Conservation (phyloP, 1,140 invertebrate genomes). For the Drosophila kohkoa region DNA sequence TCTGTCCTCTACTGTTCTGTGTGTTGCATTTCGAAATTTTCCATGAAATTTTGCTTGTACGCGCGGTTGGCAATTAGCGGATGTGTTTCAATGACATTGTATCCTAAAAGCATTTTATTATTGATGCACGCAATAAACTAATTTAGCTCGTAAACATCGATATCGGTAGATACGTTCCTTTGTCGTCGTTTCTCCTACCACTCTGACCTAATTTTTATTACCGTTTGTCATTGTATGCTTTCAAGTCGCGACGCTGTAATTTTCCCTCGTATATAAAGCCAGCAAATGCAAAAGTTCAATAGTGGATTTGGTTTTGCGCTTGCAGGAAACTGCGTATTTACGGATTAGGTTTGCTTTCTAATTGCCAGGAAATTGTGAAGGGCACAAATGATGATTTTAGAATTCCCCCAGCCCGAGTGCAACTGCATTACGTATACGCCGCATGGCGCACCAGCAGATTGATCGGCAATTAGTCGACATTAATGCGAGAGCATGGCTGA, state of each 20-base stretch:
- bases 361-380: slow-evolving; percentile 28
- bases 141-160: slow-evolving; percentile 44
- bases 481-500: slow-evolving; percentile 23
- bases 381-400: slow-evolving; percentile 22
- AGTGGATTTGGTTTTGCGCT: too few relatives aligned
- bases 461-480: slow-evolving; percentile 31
- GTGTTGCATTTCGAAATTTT: slow-evolving; percentile 25
- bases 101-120: slow-evolving; percentile 56
- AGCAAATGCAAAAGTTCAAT: slow-evolving; percentile 23
- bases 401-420: not conserved
- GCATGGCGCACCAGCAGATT: not conserved
- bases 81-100: slow-evolving; percentile 53
- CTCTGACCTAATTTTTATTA: not conserved
- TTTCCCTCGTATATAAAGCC: slow-evolving; percentile 53
- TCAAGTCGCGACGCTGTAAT: slow-evolving; percentile 55
- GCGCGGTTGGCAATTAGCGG: not conserved
- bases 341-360: slow-evolving; percentile 6
- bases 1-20: not conserved
- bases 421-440: slow-evolving; percentile 26
- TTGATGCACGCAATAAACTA: slow-evolving; percentile 71
- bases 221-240: slow-evolving; percentile 55
- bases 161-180: not conserved
- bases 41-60: too few relatives aligned
- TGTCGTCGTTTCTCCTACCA: slow-evolving; percentile 15
- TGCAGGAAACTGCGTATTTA: slow-evolving; percentile 11